Evolutionary conservation across 1,140 invertebrate species (phyloP), one percentile per base, ranked within the genome.

Genomic region (Copidosoma floridanum): DNA sequence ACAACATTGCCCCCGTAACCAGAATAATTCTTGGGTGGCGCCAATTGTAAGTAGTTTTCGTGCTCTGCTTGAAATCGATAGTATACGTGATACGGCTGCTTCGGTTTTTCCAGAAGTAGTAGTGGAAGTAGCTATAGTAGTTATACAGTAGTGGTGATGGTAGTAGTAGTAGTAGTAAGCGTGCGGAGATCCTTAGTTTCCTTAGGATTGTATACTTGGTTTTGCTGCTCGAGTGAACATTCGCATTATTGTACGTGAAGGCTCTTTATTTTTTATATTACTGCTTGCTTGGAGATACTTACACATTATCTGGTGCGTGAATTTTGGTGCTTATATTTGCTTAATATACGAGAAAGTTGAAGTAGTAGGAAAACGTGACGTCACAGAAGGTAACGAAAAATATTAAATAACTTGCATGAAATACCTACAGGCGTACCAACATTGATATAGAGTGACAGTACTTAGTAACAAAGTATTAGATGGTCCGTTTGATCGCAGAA

Each of bases 271-370:
- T n/a, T n/a, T n/a, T n/a, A n/a, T n/a, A n/a, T n/a, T n/a, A n/a
- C n/a, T n/a, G n/a, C n/a, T n/a, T n/a, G n/a, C n/a, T n/a, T n/a
- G n/a, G n/a, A n/a, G n/a, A n/a, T n/a, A n/a, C n/a, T n/a, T n/a
- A n/a, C n/a, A n/a, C n/a, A n/a, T n/a, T n/a, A n/a, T 57, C 51
- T 57, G 32, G 60, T 62, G 60, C 60, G 21, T 56, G 6, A 52
- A 44, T 41, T n/a, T 43, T 35, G 18, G 53, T 56, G 60, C 53
- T 37, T 14, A 29, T 56, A 54, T 23, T n/a, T n/a, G n/a, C n/a
- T n/a, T n/a, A n/a, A n/a, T n/a, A n/a, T n/a, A n/a, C n/a, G n/a
- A n/a, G n/a, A 24, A 40, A 35, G 37, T 43, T 24, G 24, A 54
- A 14, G 35, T 10, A 14, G 8, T 20, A 47, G 48, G 46, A 60